These are phyloP conservation scores for Leptopilina myrica DNA, from an alignment of 2,888 invertebrate genomes.

Conservation along the genomic window DNA sequence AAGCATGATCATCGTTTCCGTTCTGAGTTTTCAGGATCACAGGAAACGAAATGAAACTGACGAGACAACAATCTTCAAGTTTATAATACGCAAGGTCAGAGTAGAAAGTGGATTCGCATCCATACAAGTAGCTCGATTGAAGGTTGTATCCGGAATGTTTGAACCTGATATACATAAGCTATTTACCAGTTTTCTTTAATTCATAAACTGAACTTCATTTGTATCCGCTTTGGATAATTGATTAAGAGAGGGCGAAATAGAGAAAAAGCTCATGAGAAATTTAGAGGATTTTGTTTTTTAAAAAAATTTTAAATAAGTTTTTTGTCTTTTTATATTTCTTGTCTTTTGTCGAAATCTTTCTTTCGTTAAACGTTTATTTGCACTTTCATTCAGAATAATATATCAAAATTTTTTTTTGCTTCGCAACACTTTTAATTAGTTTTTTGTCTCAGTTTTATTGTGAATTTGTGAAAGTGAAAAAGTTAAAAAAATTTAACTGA, in stretches of 20 bases:
- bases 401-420: too few relatives aligned
- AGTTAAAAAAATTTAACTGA: too few relatives aligned
- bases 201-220: conserved; percentile 61
- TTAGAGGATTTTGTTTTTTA: too few relatives aligned
- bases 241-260: background rate
- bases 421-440: too few relatives aligned
- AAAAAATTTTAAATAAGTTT: too few relatives aligned
- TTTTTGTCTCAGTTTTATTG: too few relatives aligned
- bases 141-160: conserved; percentile 75
- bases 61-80: conserved; percentile 57
- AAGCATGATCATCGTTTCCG: conserved; percentile 52
- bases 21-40: conserved; percentile 47
- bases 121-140: conserved; percentile 67
- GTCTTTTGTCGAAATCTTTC: too few relatives aligned
- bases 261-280: too few relatives aligned
- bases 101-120: conserved; percentile 73
- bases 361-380: too few relatives aligned
- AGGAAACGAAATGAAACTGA: conserved; percentile 72
- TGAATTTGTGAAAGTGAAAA: too few relatives aligned
- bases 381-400: too few relatives aligned
- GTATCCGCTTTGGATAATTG: conserved; percentile 43
- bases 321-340: too few relatives aligned
- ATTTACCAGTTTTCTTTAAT: conserved; percentile 70
- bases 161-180: conserved; percentile 63
- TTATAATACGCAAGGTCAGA: conserved; percentile 66